These are phyloP conservation scores for Sesia bembeciformis DNA, from an alignment of 2,888 invertebrate genomes.

Conservation along the genomic window DNA sequence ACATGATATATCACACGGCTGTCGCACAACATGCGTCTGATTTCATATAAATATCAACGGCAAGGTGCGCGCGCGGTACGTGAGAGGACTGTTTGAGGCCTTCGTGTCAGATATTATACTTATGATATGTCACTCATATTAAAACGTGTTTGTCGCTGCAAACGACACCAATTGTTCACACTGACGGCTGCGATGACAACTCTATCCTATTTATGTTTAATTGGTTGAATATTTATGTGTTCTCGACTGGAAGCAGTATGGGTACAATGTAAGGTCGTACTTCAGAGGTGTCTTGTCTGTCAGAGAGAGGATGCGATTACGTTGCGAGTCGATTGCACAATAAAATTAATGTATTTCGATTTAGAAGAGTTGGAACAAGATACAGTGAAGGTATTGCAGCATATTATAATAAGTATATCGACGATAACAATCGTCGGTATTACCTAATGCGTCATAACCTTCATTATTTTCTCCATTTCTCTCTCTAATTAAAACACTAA, in stretches of 20 bases:
- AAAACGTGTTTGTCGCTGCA: background rate
- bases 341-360: too few relatives aligned
- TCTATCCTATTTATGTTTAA: constrained; percentile 18
- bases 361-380: too few relatives aligned
- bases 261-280: too few relatives aligned
- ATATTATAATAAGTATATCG: too few relatives aligned
- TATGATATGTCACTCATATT: constrained; percentile 1
- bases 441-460: too few relatives aligned
- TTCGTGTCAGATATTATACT: constrained; percentile 1
- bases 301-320: too few relatives aligned
- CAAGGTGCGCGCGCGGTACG: constrained; percentile 18
- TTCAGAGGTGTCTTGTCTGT: too few relatives aligned
- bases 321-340: too few relatives aligned
- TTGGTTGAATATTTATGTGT: background rate
- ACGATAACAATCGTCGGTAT: too few relatives aligned
- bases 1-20: background rate
- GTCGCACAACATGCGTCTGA: background rate
- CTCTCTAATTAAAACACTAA: too few relatives aligned
- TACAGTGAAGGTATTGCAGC: too few relatives aligned
- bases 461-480: too few relatives aligned
- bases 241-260: background rate
- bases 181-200: constrained; percentile 22
- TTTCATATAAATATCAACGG: background rate
- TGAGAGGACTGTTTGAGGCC: constrained; percentile 12
- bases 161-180: constrained; percentile 3